Evolutionary conservation across 2,888 invertebrate species (phyloP), one percentile per base, ranked within the genome.

Genomic region (Caradrina clavipalpis): DNA sequence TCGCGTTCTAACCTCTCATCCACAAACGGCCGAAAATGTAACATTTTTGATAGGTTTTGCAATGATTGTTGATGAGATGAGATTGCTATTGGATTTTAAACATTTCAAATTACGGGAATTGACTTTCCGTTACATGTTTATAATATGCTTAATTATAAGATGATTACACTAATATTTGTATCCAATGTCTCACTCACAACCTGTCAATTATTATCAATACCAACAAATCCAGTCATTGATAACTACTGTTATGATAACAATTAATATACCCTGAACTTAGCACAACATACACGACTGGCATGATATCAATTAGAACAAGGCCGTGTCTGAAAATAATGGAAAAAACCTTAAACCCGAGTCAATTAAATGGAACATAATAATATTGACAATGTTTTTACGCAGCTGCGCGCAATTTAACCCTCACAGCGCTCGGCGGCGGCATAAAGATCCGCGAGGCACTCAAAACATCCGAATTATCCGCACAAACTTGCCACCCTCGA

Each of bases 401-500:
- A 80, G 80, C 80, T 80, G 80, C 65, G 73, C 54, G 66, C 54
- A 73, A 66, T 73, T 73, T 71, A 83, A 82, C 83, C 78, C 85
- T 79, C 72, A 39, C 45, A 35, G 54, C 42, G 67, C 67, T 61
- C 58, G 26, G 26, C 64, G 58, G 59, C 62, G 82, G 78, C 73
- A 83, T 75, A 73, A 74, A 69, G 73, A 78, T 78, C 83, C 82
- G 73, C 81, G 79, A 76, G 71, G 50, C 67, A 81, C 81, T 79
- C 82, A 83, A 83, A 86, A 82, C 78, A 86, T 84, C 84, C 87
- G 79, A 87, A 88, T 88, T 88, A 81, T 77, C 74, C 84, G 83
- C 82, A 78, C 84, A 87, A 84, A 84, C 84, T 81, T 80, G 76
- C 83, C 87, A 82, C 88, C 88, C 90, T 82, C 88, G 87, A 89